Evolutionary conservation across 2,113 vertebrate genomes (phyloP).

Genomic region (Ahaetulla prasina): DNA sequence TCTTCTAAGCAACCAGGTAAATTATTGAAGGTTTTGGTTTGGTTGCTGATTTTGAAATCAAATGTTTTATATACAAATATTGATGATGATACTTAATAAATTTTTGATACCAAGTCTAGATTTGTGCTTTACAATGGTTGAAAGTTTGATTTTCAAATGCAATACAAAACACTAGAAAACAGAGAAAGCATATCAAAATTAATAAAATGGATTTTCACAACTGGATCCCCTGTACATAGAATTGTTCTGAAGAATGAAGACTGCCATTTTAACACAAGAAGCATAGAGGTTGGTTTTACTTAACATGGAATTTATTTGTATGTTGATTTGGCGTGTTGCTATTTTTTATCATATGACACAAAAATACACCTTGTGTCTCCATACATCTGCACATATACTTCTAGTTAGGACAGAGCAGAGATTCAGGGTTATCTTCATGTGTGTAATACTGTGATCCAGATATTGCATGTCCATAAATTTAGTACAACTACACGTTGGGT

Average conservation of each 20-base stretch:
- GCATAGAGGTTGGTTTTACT: neutral
- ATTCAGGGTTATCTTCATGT: neutral
- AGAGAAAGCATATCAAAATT: neutral
- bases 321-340: neutral
- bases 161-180: neutral
- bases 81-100: neutral
- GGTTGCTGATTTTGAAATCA: neutral
- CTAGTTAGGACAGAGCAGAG: neutral
- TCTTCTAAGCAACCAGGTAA: conserved; percentile 69
- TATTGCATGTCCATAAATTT: no score
- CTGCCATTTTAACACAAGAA: neutral
- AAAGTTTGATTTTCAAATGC: neutral
- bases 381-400: neutral
- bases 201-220: neutral
- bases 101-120: neutral
- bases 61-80: neutral
- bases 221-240: neutral
- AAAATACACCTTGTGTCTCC: neutral
- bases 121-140: neutral
- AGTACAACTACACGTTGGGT: neutral
- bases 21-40: neutral
- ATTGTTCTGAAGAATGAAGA: neutral
- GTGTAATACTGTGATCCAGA: neutral
- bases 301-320: neutral
- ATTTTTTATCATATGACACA: neutral